Percentiles rank a stretch among this genome's conserved stretches.
These are phyloP conservation scores for Helicoverpa armigera DNA, from an alignment of 1,140 invertebrate genomes.

Conservation along the genomic window DNA sequence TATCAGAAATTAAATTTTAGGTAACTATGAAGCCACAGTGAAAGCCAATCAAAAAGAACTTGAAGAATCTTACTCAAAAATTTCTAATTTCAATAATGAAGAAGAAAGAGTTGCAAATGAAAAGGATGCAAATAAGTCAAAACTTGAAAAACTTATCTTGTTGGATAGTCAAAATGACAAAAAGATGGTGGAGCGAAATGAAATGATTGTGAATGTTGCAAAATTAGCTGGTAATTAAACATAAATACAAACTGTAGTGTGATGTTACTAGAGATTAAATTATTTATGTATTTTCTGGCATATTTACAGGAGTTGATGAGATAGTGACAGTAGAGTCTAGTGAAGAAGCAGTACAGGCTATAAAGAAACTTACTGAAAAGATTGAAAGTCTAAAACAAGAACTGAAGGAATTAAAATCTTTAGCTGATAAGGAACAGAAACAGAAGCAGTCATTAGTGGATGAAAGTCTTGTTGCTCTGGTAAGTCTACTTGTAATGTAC, in stretches of 20 bases:
- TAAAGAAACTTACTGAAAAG: slow-evolving; percentile 79
- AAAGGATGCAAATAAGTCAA: slow-evolving; percentile 78
- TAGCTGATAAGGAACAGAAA: slow-evolving; percentile 83
- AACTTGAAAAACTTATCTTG: slow-evolving; percentile 78
- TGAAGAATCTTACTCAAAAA: slow-evolving; percentile 77
- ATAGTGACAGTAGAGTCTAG: slow-evolving; percentile 65
- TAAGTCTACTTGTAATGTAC: slow-evolving; percentile 56
- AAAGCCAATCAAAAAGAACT: slow-evolving; percentile 81
- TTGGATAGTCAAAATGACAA: slow-evolving; percentile 84
- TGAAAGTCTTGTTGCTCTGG: slow-evolving; percentile 76
- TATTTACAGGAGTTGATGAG: slow-evolving; percentile 67
- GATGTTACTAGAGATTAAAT: background rate
- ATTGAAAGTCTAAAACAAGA: slow-evolving; percentile 75
- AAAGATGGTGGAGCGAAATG: slow-evolving; percentile 78
- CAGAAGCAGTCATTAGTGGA: slow-evolving; percentile 85
- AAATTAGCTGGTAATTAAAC: slow-evolving; percentile 78
- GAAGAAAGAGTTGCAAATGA: slow-evolving; percentile 82
- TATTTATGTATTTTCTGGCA: background rate
- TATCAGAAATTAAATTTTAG: slow-evolving; percentile 64
- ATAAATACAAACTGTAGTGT: background rate
- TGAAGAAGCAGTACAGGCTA: slow-evolving; percentile 70
- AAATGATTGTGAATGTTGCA: slow-evolving; percentile 74
- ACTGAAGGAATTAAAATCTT: slow-evolving; percentile 74
- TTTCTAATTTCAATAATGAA: slow-evolving; percentile 76
- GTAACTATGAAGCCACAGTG: slow-evolving; percentile 74